phyloP scores from a whole-genome alignment of 1,140 invertebrate species.

The Ctenoplectra terminalis region DNA sequence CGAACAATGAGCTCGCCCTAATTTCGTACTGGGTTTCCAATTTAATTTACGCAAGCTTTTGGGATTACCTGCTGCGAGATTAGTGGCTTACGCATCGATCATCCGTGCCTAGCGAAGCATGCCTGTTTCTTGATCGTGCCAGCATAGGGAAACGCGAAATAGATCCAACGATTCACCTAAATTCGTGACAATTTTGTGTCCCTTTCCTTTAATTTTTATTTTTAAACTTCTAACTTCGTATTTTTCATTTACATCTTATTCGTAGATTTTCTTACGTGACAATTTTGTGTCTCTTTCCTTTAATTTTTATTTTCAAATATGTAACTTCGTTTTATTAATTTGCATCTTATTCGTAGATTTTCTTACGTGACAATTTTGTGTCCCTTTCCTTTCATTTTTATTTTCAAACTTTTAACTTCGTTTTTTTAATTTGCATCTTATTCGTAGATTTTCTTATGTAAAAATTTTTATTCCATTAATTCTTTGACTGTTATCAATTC shows the following conservation, averaged over 20 bases:
- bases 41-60: conserved; percentile 57
- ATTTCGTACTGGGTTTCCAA: conserved; percentile 27
- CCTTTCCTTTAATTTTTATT: background rate
- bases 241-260: too few relatives aligned
- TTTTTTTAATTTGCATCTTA: too few relatives aligned
- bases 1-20: conserved; percentile 12
- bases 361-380: too few relatives aligned
- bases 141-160: background rate
- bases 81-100: conserved; percentile 63
- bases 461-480: too few relatives aligned
- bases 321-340: too few relatives aligned
- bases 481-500: too few relatives aligned
- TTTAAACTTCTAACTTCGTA: background rate
- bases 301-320: background rate
- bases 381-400: background rate
- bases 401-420: background rate
- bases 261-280: too few relatives aligned
- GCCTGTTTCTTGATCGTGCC: conserved; percentile 7
- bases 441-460: too few relatives aligned
- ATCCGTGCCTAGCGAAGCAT: conserved; percentile 35
- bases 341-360: too few relatives aligned
- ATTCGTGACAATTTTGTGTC: conserved; percentile 15
- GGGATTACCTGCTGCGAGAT: conserved; percentile 36
- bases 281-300: too few relatives aligned
- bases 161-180: background rate